Base-by-base conservation (phyloP, 2,113 vertebrate genomes). In the Murina feae region DNA sequence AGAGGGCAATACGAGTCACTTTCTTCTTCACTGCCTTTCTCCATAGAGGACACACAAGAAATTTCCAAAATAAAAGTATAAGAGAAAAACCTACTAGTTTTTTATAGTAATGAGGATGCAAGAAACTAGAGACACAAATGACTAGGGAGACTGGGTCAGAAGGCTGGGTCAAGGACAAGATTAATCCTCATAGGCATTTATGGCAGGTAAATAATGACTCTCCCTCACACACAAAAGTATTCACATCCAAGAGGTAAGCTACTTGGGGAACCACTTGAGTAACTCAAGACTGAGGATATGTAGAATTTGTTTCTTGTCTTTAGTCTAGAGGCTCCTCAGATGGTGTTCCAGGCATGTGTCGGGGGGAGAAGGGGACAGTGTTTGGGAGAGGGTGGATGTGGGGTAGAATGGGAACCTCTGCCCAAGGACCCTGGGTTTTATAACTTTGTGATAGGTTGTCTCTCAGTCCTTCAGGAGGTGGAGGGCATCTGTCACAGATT, bases 371-470 rank as follows among this genome's bases (percentile, higher is more conserved):
- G 6, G 42, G 42, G 44, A 2, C 9, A 0, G 44, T 1, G 44
- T 8, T 1, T 9, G 42, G 6, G 7, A 2, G 58, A 9, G 5
- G 6, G 2, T 32, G 44, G 16, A 17, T 8, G 1, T 25, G 21
- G 51, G n/a, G 12, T 6, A n/a, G 79, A 49, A 60, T 66, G 47
- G 51, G 85, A 21, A 39, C 28, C 35, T 69, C 42, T 66, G 16
- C 74, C 39, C n/a, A 16, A 37, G 39, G 39, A 37, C 37, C 8
- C 5, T 5, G 30, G 74, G 32, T n/a, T 76, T 32, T 32, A 32
- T n/a, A 32, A 6, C 30, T 47, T 47, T 32, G 74, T 47, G 44
- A 20, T 49, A 76, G 74, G 44, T 20, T 49, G 44, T 76, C 28
- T 44, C 44, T 76, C 9, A 5, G 17, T n/a, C 17, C 30, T 76